A percentile compares a stretch with the other conserved stretches of the same genome.
phyloP scores from a whole-genome alignment of 2,113 vertebrate genomes.

The Tragelaphus buxtoni region DNA sequence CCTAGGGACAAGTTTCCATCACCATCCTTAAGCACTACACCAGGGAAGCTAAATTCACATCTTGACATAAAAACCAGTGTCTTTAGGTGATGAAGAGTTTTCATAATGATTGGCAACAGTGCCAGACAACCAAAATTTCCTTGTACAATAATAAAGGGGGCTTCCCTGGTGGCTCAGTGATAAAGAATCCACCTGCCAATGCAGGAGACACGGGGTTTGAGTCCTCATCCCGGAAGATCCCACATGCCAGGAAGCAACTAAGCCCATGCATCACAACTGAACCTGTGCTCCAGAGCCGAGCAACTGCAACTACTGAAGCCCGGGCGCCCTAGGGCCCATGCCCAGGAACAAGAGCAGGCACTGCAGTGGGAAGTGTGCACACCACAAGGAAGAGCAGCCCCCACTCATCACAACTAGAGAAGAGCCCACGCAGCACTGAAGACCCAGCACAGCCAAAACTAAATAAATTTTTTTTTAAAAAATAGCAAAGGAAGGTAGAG shows the following conservation, averaged over 20 bases:
- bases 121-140: not conserved
- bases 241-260: not conserved
- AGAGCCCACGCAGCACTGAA: not conserved
- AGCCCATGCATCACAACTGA: not conserved
- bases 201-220: not conserved
- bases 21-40: not conserved
- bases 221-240: not conserved
- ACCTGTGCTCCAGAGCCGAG: not conserved
- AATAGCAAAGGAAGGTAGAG: accelerated
- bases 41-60: not conserved
- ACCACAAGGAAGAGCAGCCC: not conserved
- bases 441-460: not conserved
- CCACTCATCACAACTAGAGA: not conserved
- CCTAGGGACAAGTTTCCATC: not conserved
- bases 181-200: not conserved
- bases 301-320: not conserved
- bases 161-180: not conserved
- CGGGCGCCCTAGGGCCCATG: accelerated
- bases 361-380: not conserved
- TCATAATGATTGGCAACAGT: not conserved
- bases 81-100: not conserved
- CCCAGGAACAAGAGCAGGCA: not conserved
- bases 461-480: not conserved
- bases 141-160: not conserved
- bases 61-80: not conserved